Conservation (phyloP, 2,797 vertebrate species). For the Halcyon badia region DNA sequence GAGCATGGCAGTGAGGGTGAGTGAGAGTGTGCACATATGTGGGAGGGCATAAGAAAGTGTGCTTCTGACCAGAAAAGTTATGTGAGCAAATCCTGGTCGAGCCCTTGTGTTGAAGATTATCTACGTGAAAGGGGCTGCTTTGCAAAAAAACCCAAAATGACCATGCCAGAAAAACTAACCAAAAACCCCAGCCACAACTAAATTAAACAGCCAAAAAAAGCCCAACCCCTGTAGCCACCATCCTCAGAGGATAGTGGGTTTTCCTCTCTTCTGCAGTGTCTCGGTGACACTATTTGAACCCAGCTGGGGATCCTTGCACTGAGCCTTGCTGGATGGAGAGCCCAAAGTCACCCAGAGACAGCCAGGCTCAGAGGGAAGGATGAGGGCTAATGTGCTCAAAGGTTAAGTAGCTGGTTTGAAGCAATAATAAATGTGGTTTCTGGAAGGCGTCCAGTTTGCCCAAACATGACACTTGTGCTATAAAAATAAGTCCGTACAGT, state of each 20-base stretch:
- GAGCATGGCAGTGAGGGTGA: not conserved
- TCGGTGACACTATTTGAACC: not conserved
- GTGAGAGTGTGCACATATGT: not conserved
- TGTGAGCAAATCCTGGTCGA: not conserved
- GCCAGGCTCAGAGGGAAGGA: not conserved
- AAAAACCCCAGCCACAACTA: not conserved
- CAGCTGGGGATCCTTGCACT: not conserved
- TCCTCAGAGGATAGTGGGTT: not conserved
- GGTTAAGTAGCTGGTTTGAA: not conserved
- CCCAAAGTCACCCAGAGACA: fast-evolving
- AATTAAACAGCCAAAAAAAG: not conserved
- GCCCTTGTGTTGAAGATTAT: not conserved
- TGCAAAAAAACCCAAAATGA: not conserved
- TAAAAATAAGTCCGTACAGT: not conserved
- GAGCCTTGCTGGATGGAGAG: not conserved
- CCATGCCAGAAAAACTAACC: not conserved
- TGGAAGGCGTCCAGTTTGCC: not conserved
- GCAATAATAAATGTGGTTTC: not conserved
- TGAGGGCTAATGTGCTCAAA: not conserved
- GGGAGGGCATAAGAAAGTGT: not conserved
- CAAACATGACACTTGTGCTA: not conserved
- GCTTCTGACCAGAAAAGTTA: not conserved
- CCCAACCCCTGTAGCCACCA: not conserved
- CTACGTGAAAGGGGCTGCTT: not conserved
- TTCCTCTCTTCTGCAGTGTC: not conserved